Base-by-base conservation (phyloP, 92 coral and sea anemone genomes). In the Phenganax subtilis region DNA sequence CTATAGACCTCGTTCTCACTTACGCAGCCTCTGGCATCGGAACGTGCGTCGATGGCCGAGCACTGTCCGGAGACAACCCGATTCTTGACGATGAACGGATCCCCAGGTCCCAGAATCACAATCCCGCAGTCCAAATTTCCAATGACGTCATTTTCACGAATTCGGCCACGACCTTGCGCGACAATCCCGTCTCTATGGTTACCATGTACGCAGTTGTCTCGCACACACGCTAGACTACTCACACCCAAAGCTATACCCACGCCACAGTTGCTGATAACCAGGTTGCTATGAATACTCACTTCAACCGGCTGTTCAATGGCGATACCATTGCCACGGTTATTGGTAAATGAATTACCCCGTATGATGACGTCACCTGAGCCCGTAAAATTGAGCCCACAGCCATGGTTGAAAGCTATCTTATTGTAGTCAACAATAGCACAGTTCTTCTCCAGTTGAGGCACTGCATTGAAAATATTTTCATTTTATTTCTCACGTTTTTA, bases 141-240 rank as follows among this genome's bases (percentile, higher is more conserved):
- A 61, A 94, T 85, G 63, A 92, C 89, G 74, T 94, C 98, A 84
- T 94, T 94, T 75, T 94, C 97, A 53, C 89, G 91, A 25, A 94
- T 84, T n/a, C 87, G 65, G 5, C 98, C 98, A 63, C 91, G 92
- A 8, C 98, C 98, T 5, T 89, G 84, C 27, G 89, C 86, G 71
- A 87, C 88, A 62, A 94, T 80, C 12, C 98, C 98, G 29, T 85
- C 84, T 72, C 88, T 89, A 25, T 58, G 91, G 89, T 94, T 94
- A 76, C 96, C 96, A 89, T 90, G 89, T 86, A 94, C 86, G 86
- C 98, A 92, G 83, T 94, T 94, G 63, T 96, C 97, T 55, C 90
- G 91, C 89, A 94, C 80, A 86, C 86, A 84, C 14, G 97, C 91
- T 65, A 87, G 84, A 58, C 92, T 88, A 52, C 89, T 87, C 12